Base-by-base conservation (phyloP, 2,797 vertebrate genomes). In the Characodon lateralis region DNA sequence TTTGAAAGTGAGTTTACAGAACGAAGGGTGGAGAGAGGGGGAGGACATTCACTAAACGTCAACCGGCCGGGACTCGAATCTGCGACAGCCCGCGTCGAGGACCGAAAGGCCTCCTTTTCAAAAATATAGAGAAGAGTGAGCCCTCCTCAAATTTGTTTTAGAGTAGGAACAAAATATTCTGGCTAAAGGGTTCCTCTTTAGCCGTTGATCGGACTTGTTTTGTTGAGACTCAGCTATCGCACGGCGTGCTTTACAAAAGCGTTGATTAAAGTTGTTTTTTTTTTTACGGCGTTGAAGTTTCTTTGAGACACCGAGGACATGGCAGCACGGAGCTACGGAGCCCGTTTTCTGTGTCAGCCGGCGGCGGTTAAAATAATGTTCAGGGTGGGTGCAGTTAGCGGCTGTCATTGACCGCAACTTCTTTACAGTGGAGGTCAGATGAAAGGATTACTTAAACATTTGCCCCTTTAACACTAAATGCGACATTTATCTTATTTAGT, bases 191-290 rank as follows among this genome's bases (percentile, higher is more conserved):
- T 94, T 93, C 94, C 88, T 69, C 59, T n/a, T 83, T 22, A 14
- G 24, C 0, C 0, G 7, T 4, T 14, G 6, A 73, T 65, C 94
- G 95, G 95, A 91, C 59, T 83, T 94, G 87, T 95, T 96, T 95
- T 93, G 86, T 70, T 81, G 89, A 84, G 53, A 93, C 86, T 81
- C 53, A 1, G 1, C 0, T 0, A 4, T 6, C 1, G 0, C 1
- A 0, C 12, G 83, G 75, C 77, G 78, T 88, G 79, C 4, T 0
- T 26, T 2, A 1, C 2, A 1, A 8, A 20, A 0, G 3, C 8
- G 48, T 14, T 53, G 5, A 50, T 5, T 1, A 1, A 20, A 77
- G 2, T 56, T 75, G 2, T n/a, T 31, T 0, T 16, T 18, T 2
- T 24, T 12, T 50, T 22, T 50, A 24, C 43, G 1, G 0, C 0